Percentiles rank a stretch among this genome's conserved stretches.
phyloP scores from a whole-genome alignment of 2,113 vertebrate species.

The Mohoua ochrocephala region DNA sequence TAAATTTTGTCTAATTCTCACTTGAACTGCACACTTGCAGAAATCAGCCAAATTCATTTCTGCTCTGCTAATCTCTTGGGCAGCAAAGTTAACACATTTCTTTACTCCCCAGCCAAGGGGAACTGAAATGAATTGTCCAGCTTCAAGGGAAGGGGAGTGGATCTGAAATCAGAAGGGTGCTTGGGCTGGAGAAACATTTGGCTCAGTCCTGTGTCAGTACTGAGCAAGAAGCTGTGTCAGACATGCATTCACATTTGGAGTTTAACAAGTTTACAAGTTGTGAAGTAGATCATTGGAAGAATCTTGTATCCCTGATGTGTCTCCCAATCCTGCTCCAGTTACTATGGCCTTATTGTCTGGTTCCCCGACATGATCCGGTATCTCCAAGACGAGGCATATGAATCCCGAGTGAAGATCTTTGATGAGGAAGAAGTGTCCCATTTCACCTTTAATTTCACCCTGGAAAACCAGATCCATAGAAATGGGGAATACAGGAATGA shows the following conservation, averaged over 20 bases:
- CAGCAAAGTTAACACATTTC: background rate
- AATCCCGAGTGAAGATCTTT: slow-evolving; percentile 83
- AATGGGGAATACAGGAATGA: slow-evolving; percentile 88
- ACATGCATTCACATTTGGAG: background rate
- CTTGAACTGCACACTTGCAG: background rate
- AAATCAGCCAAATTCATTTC: background rate
- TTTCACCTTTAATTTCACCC: slow-evolving; percentile 94
- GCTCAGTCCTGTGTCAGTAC: background rate
- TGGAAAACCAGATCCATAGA: slow-evolving; percentile 93
- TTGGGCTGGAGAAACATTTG: background rate
- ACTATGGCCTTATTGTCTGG: slow-evolving; percentile 94
- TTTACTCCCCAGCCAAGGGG: background rate
- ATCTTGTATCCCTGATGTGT: background rate
- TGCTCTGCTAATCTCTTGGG: background rate
- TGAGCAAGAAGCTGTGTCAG: background rate
- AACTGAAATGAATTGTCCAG: background rate
- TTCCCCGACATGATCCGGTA: slow-evolving; percentile 98
- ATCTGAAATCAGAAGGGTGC: background rate
- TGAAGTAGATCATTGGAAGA: background rate
- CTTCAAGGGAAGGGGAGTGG: background rate
- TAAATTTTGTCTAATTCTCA: background rate
- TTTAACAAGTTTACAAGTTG: background rate
- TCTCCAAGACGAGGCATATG: slow-evolving; percentile 89
- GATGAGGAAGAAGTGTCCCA: slow-evolving; percentile 81
- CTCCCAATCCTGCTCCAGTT: slow-evolving; percentile 69